Evolutionary conservation across 1,140 invertebrate species (phyloP), one percentile per base, ranked within the genome.

Genomic region (Zelostemma sp.): DNA sequence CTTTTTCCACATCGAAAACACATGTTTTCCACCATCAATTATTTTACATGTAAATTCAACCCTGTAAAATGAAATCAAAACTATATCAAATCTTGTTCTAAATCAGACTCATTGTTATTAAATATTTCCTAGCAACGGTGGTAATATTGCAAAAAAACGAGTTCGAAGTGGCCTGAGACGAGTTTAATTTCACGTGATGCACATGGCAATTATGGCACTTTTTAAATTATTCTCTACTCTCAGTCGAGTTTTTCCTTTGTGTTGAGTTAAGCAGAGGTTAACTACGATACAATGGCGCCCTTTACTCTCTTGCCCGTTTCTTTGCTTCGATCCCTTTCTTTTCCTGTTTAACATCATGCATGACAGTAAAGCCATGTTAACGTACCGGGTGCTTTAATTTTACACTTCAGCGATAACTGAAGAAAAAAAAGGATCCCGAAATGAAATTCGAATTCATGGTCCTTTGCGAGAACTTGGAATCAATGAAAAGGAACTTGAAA

Each of bases 161-260:
- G 16, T 51, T 45, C 9, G 16, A 50, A 58, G 50, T 46, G 41
- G 35, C 62, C 53, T 17, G n/a, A n/a, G 38, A 38, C 11, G 51
- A 54, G 46, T 68, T 59, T 58, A 57, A 55, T 12, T 6, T 9
- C 49, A 16, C 12, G 15, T n/a, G 0, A 17, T 16, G 31, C 40
- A 15, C 35, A 16, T 1, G 15, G 72, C 65, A 70, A 70, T 73
- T 69, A 75, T 66, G 51, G 49, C 43, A 35, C 62, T 57, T 73
- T 73, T 75, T 73, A 67, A 76, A 76, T 76, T 73, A 75, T 76
- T 76, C 59, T 50, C 55, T 45, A 63, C 56, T 67, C 71, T 49
- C 54, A 73, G 40, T 17, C 12, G 40, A 47, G 18, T 47, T 57
- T 31, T 47, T n/a, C 54, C 55, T 75, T 72, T 75, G 69, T 65